Evolutionary conservation across 2,113 vertebrate genomes (phyloP).

Genomic region (Rhinogobius similis): DNA sequence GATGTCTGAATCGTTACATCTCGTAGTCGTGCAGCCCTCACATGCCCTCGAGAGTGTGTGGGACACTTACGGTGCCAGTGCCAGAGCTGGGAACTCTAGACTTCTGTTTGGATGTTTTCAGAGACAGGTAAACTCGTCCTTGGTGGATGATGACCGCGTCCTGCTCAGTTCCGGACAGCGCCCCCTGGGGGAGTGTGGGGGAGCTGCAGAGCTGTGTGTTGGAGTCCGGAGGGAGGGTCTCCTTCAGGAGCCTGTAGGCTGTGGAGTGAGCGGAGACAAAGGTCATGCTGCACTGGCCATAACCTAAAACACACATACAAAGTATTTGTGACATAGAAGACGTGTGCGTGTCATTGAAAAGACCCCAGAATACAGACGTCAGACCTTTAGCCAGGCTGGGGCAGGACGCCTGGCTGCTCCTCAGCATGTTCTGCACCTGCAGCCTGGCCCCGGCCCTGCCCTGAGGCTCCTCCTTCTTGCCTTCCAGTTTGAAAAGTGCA

Average conservation of each 20-base stretch:
- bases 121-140: constrained; percentile 41
- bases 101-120: constrained; percentile 9
- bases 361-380: neutral
- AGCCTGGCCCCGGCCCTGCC: neutral
- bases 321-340: neutral
- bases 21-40: no score
- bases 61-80: neutral
- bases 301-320: neutral
- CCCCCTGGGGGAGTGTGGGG: neutral
- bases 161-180: accelerated
- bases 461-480: neutral
- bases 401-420: neutral
- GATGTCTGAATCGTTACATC: no score
- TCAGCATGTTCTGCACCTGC: neutral
- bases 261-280: constrained; percentile 26
- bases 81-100: neutral
- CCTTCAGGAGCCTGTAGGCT: constrained; percentile 37
- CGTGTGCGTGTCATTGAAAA: no score
- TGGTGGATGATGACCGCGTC: constrained; percentile 40
- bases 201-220: neutral
- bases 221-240: neutral
- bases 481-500: constrained; percentile 30
- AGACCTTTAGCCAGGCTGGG: neutral
- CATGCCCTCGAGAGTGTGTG: neutral
- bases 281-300: constrained; percentile 32